Conservation (phyloP, 2,113 vertebrate species). For the Dromaius novaehollandiae region DNA sequence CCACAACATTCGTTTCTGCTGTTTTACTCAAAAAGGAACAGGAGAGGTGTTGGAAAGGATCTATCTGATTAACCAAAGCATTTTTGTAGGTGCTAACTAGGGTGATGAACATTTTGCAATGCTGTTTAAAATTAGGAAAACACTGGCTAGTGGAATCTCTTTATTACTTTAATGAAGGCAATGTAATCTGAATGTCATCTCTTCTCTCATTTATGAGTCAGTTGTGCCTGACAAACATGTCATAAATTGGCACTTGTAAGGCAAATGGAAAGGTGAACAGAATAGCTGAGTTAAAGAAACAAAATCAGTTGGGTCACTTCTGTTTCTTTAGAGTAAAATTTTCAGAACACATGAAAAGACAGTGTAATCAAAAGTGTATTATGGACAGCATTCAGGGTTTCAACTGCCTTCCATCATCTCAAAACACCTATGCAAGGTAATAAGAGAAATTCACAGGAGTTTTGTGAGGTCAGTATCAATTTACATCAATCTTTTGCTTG, state of each 20-base stretch:
- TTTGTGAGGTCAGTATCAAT: constrained; percentile 12
- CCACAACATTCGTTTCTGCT: background rate
- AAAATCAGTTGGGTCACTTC: constrained; percentile 10
- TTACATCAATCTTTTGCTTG: background rate
- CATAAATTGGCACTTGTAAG: constrained; percentile 20
- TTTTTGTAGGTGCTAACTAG: background rate
- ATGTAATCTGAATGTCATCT: background rate
- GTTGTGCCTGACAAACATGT: background rate
- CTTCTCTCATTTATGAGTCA: background rate
- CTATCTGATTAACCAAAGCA: background rate
- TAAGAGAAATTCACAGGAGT: background rate
- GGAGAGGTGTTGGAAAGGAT: background rate
- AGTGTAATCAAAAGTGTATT: constrained; percentile 19
- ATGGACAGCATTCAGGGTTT: constrained; percentile 15
- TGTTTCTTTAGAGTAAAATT: constrained; percentile 29
- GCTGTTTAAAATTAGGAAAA: background rate
- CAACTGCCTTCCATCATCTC: background rate
- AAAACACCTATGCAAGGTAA: constrained; percentile 20
- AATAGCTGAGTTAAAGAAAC: background rate
- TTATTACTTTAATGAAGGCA: background rate
- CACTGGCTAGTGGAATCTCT: background rate
- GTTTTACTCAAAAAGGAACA: background rate
- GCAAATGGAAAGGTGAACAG: background rate
- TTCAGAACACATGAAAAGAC: background rate
- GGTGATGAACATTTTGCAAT: background rate